Base-by-base conservation (phyloP, 2,797 vertebrate genomes). In the Xiphorhynchus erythropygius region DNA sequence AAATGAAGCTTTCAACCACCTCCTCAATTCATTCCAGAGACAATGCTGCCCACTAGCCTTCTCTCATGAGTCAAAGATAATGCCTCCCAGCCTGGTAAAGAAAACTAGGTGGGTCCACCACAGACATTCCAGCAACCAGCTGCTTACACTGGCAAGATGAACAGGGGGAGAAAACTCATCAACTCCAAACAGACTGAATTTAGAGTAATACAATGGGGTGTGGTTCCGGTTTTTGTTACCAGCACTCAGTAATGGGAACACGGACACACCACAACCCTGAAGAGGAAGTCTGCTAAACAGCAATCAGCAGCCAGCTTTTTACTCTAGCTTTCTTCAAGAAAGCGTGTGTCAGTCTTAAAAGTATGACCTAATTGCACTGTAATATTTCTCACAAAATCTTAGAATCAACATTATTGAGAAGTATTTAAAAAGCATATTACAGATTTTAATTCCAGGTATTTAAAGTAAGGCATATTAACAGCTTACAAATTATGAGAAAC, bases 201-300 rank as follows among this genome's bases (percentile, higher is more conserved):
- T 35, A 74, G 68, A 93, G 75, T 19, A 89, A 83, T 77, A 83
- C 71, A 94, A 60, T 23, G 46, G 84, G 84, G 68, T 44, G 71
- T 39, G 92, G 93, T 92, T 93, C 92, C 11, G 13, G n/a, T 73
- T 84, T 96, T 94, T 96, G 86, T 96, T 92, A 85, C 5, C 2
- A 9, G 60, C 56, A 32, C 16, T 30, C 1, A 53, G 56, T 27
- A 92, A 64, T 60, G 59, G 59, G 81, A 93, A 85, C 75, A 84
- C 0, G 0, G 49, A 87, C 78, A 62, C 84, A 85, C 52, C 92
- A 87, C 46, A 93, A 50, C 25, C 33, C 81, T 55, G 44, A 89
- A 87, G 62, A 95, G 78, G 75, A 96, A 92, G 75, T 83, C 4
- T 57, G 68, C 35, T 77, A 22, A 78, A 50, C 0, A 63, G 53